Evolutionary conservation across 2,888 invertebrate species (phyloP).

Genomic region (Biston stratarius): DNA sequence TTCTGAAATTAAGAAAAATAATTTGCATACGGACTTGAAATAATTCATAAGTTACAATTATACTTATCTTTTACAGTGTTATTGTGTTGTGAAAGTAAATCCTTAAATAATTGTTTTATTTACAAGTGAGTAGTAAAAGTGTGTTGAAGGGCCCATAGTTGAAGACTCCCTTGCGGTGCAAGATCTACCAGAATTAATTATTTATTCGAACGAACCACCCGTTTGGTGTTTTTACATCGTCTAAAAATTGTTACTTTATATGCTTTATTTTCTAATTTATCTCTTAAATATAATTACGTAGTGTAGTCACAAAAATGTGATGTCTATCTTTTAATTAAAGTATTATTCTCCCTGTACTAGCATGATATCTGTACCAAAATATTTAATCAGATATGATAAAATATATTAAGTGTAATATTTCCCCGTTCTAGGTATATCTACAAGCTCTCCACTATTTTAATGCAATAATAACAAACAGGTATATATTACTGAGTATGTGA

Average conservation of each 20-base stretch:
- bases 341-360: too few species aligned
- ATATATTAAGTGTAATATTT: neutral
- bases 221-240: too few species aligned
- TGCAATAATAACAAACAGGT: neutral
- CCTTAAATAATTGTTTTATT: neutral
- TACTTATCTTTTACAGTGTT: neutral
- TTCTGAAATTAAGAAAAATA: neutral
- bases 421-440: neutral
- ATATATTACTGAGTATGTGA: constrained; percentile 49
- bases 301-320: too few species aligned
- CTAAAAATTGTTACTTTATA: too few species aligned
- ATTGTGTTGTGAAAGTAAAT: neutral
- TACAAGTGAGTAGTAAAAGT: neutral
- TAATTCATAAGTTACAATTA: too few species aligned
- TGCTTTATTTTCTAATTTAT: too few species aligned
- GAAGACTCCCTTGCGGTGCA: neutral
- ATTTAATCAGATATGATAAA: constrained; percentile 3
- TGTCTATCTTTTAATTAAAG: neutral
- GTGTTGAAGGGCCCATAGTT: too few species aligned
- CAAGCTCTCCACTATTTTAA: neutral
- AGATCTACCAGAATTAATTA: too few species aligned
- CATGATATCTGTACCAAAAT: too few species aligned
- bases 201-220: too few species aligned
- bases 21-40: neutral
- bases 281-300: too few species aligned